Conservation (phyloP, 2,797 vertebrate genomes). For the Meda fulgida region DNA sequence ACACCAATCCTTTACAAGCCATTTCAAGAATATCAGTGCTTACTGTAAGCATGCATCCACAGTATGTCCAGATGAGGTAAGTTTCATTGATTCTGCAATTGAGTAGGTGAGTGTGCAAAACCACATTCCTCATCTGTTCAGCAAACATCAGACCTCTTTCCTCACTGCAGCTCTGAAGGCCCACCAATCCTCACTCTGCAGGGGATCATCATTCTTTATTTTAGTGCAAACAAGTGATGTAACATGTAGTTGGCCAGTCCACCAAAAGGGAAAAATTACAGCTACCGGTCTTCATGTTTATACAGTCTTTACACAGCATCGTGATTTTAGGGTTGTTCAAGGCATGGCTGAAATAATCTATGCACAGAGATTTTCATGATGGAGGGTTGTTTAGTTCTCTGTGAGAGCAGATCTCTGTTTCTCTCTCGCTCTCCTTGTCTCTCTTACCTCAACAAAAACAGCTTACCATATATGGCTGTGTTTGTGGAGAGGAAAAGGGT, state of each 20-base stretch:
- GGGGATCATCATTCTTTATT: slow-evolving; percentile 10
- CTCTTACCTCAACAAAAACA: slow-evolving; percentile 38
- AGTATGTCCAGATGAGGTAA: not conserved
- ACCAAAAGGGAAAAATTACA: slow-evolving; percentile 15
- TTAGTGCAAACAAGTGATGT: slow-evolving; percentile 20
- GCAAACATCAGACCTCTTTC: not conserved
- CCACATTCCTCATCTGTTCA: not conserved
- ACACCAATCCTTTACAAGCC: not conserved
- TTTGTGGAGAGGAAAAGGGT: slow-evolving; percentile 61
- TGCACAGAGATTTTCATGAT: slow-evolving; percentile 31
- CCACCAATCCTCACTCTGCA: not conserved
- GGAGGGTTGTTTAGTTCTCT: slow-evolving; percentile 51
- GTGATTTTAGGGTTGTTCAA: slow-evolving; percentile 26
- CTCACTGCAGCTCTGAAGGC: not conserved
- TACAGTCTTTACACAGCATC: slow-evolving; percentile 26
- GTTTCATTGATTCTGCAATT: not conserved
- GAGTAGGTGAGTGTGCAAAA: not conserved
- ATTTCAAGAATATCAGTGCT: not conserved
- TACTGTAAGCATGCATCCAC: not conserved
- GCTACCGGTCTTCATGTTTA: slow-evolving; percentile 36
- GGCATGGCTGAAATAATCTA: slow-evolving; percentile 30
- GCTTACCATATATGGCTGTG: slow-evolving; percentile 64
- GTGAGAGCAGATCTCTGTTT: slow-evolving; percentile 33
- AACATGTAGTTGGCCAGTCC: not conserved
- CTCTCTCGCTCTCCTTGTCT: slow-evolving; percentile 39